These are phyloP conservation scores for Habrosyne pyritoides DNA, from an alignment of 2,888 invertebrate species.

Conservation along the genomic window DNA sequence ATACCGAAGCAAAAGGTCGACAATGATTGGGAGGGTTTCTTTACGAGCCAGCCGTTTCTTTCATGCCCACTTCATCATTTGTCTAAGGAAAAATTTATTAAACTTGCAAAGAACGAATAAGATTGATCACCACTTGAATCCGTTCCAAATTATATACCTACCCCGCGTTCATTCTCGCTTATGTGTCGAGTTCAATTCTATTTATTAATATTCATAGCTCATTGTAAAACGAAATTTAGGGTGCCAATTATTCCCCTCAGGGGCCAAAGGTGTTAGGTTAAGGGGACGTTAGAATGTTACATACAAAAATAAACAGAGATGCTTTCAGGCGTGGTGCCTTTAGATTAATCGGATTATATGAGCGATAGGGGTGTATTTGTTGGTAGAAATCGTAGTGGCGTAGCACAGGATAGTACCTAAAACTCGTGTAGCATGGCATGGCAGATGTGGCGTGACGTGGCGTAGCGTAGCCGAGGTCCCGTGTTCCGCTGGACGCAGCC, in stretches of 20 bases:
- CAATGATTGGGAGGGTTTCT: constrained; percentile 32
- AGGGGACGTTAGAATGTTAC: constrained; percentile 67
- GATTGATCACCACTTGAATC: constrained; percentile 49
- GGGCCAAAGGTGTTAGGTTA: constrained; percentile 58
- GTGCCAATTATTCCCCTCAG: constrained; percentile 56
- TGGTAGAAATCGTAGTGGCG: constrained; percentile 19
- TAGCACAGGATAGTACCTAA: constrained; percentile 16
- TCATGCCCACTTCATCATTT: constrained; percentile 48
- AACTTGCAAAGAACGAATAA: constrained; percentile 37
- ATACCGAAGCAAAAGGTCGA: constrained; percentile 32
- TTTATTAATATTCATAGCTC: constrained; percentile 77
- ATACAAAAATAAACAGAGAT: constrained; percentile 63
- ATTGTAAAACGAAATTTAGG: constrained; percentile 66
- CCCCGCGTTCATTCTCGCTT: constrained; percentile 26
- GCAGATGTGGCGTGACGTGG: constrained; percentile 18
- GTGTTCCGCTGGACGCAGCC: constrained; percentile 38
- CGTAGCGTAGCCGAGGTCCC: constrained; percentile 19
- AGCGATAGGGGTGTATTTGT: constrained; percentile 39
- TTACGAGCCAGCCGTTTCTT: constrained; percentile 34
- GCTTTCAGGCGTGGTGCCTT: constrained; percentile 62
- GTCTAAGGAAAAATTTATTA: constrained; percentile 46
- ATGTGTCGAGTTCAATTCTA: constrained; percentile 44
- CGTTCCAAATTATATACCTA: constrained; percentile 36
- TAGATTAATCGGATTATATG: constrained; percentile 68
- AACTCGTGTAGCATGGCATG: constrained; percentile 11